These are phyloP conservation scores for Bemisia tabaci DNA, from an alignment of 1,140 invertebrate species.

Conservation along the genomic window DNA sequence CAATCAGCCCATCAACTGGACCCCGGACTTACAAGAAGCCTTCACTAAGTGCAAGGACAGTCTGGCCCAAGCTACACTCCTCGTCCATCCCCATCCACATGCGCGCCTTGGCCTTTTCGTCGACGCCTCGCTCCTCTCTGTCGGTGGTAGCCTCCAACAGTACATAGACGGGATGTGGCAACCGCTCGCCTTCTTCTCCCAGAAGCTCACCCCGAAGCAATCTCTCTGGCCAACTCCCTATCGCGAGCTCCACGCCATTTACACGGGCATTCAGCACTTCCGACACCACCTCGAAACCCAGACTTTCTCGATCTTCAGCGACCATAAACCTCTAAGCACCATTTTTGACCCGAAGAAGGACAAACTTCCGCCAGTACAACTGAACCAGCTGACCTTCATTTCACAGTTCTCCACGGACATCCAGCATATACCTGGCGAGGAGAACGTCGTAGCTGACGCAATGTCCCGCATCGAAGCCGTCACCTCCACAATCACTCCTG, in stretches of 20 bases:
- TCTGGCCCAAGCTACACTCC: slow-evolving; percentile 22
- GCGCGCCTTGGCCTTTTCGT: too few species aligned
- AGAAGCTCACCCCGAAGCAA: slow-evolving; percentile 11
- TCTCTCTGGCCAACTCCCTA: slow-evolving; percentile 27
- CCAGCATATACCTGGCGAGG: slow-evolving; percentile 25
- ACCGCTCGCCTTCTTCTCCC: slow-evolving; percentile 21
- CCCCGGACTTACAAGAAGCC: too few species aligned
- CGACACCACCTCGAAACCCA: slow-evolving; percentile 25
- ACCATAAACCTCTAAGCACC: slow-evolving; percentile 30
- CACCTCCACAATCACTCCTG: slow-evolving; percentile 4
- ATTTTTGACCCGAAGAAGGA: slow-evolving; percentile 24
- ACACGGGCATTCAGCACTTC: slow-evolving; percentile 25
- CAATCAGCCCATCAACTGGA: too few species aligned
- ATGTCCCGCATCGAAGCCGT: slow-evolving; percentile 23
- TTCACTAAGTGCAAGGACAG: slow-evolving; percentile 21
- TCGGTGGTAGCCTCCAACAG: too few species aligned
- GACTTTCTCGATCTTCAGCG: too few species aligned
- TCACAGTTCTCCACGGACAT: slow-evolving; percentile 27
- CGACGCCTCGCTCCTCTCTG: too few species aligned
- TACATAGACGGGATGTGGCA: slow-evolving; percentile 10
- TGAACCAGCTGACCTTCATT: slow-evolving; percentile 25
- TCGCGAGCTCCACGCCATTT: slow-evolving; percentile 28
- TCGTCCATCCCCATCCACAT: too few species aligned
- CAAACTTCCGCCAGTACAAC: slow-evolving; percentile 23
- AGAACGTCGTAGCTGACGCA: slow-evolving; percentile 25